Evolutionary conservation across 2,888 invertebrate species (phyloP).

Genomic region (Nemotelus nigrinus): DNA sequence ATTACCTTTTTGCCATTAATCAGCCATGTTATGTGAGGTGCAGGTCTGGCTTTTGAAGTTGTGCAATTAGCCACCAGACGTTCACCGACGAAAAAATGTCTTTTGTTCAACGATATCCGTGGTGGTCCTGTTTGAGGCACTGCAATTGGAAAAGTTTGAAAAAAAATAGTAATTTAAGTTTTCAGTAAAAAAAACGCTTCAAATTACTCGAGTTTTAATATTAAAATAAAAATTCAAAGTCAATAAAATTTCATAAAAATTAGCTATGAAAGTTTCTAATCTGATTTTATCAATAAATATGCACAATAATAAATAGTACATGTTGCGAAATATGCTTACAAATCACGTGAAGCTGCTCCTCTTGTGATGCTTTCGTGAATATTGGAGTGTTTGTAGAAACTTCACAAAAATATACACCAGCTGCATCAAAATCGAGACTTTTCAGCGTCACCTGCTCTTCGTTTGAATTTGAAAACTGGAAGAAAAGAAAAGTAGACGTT

Average conservation of each 20-base stretch:
- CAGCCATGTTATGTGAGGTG: constrained; percentile 77
- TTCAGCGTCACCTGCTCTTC: constrained; percentile 74
- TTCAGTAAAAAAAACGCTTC: no score
- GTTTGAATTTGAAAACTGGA: constrained; percentile 63
- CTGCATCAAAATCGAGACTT: constrained; percentile 79
- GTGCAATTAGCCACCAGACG: constrained; percentile 76
- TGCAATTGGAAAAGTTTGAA: constrained; percentile 50
- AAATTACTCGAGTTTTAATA: no score
- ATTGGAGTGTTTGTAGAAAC: constrained; percentile 84
- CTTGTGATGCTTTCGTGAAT: constrained; percentile 81
- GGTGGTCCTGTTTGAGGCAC: constrained; percentile 74
- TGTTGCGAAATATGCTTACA: constrained; percentile 70
- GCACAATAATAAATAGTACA: background rate
- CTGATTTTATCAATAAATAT: background rate
- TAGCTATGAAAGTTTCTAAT: background rate
- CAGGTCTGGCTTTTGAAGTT: constrained; percentile 74
- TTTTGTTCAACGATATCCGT: constrained; percentile 72
- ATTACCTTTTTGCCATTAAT: constrained; percentile 76
- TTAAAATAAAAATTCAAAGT: no score
- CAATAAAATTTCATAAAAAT: no score
- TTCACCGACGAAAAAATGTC: constrained; percentile 72
- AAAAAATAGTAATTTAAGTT: no score
- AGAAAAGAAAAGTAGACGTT: background rate
- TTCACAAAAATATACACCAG: constrained; percentile 83
- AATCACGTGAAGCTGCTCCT: constrained; percentile 81